Evolutionary conservation across 2,797 vertebrate genomes (phyloP).

Genomic region (Enteromius argenteus): DNA sequence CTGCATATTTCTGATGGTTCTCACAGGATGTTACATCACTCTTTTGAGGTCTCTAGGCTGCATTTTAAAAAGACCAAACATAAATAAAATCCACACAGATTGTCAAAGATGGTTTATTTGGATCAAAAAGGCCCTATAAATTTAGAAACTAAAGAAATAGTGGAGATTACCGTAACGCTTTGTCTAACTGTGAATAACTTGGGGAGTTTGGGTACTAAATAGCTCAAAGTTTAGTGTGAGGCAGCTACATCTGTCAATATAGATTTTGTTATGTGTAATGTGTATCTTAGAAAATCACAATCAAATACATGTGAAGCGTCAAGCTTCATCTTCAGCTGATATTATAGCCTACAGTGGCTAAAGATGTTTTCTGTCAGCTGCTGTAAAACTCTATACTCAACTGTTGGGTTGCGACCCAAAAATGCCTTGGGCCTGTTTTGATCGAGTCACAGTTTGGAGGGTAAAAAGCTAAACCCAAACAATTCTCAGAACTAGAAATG

Average conservation of each 20-base stretch:
- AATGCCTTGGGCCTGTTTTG: constrained; percentile 12
- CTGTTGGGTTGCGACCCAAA: not conserved
- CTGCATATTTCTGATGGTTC: constrained; percentile 15
- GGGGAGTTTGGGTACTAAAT: not conserved
- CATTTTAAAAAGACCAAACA: constrained; percentile 16
- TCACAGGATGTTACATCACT: constrained; percentile 28
- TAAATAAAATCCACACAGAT: not conserved
- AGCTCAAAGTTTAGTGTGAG: not conserved
- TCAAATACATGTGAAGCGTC: not conserved
- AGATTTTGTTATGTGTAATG: not conserved
- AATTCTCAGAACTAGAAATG: not conserved
- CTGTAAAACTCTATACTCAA: not conserved
- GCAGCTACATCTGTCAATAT: not conserved
- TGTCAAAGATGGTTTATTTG: not conserved
- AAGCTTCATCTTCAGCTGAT: not conserved
- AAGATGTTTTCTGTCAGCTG: constrained; percentile 1
- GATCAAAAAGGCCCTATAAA: not conserved
- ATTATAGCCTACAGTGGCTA: not conserved
- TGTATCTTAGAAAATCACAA: not conserved
- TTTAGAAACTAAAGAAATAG: not conserved
- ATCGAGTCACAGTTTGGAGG: not conserved
- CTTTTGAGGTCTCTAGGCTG: not conserved
- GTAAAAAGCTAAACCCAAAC: not conserved
- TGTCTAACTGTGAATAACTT: not conserved
- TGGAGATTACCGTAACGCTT: not conserved